Evolutionary conservation across 1,140 invertebrate genomes (phyloP), one percentile per base, ranked within the genome.

Genomic region (Eueides isabella): DNA sequence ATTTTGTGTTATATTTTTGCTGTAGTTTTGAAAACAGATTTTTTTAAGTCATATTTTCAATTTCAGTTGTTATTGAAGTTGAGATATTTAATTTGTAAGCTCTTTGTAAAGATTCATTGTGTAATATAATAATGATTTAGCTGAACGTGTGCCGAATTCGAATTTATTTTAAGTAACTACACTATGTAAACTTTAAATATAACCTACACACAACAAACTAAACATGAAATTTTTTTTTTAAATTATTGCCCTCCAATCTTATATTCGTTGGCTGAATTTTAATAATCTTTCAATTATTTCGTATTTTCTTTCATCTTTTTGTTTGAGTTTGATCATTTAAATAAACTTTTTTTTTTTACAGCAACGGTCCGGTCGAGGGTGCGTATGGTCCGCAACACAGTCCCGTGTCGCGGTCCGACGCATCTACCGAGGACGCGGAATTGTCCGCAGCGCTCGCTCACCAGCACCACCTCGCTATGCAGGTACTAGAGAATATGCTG

Each of bases 371-470:
- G 72, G 89, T 92, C 81, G 91, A 91, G 78, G 85, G 86, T 78
- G 91, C 90, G 82, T 92, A 93, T 84, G 89, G 88, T 72, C 79
- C 88, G 81, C 91, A 92, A 74, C 91, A 93, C 85, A 92, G 90
- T 64, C 91, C 91, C 38, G 91, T 91, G 85, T 90, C 90, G 84
- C 88, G 91, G 71, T 92, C 91, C 72, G 91, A 92, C 90, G 91
- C 90, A 33, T 91, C 89, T 82, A 92, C 91, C 67, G 91, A 92
- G 81, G 91, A 92, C 89, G 91, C 90, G 61, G 91, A 92, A 78
- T 80, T 92, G 55, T 91, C 89, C n/a, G 91, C 91, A 19, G 91
- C 91, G 77, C 82, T 91, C 6, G 88, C 88, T 19, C 91, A 92
- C 67, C 90, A 92, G 75, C 90, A 92, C 75, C 91, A 92, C 41